These are phyloP conservation scores for Eospalax fontanierii DNA, from an alignment of 2,797 vertebrate genomes.

Conservation along the genomic window DNA sequence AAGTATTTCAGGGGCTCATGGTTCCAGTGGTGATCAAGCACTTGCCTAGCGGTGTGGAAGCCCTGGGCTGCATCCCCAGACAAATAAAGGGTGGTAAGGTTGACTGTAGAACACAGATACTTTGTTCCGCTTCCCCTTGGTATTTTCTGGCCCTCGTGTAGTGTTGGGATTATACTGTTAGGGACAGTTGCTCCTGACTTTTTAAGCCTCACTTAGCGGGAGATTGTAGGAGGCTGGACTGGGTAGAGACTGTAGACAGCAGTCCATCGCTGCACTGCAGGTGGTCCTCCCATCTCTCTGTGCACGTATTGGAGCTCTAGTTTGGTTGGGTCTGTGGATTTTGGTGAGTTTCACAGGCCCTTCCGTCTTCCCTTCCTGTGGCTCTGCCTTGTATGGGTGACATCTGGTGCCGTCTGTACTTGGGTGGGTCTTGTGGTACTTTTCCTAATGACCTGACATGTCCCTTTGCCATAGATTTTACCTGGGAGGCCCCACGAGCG, in stretches of 20 bases:
- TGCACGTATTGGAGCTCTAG: neutral
- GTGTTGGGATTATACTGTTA: neutral
- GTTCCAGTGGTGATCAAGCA: neutral
- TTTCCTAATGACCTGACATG: neutral
- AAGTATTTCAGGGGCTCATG: neutral
- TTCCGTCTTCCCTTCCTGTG: neutral
- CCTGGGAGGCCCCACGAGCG: slow-evolving; percentile 97
- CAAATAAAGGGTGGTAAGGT: neutral
- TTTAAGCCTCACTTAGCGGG: too few relatives aligned
- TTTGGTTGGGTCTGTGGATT: too few relatives aligned
- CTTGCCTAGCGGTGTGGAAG: neutral
- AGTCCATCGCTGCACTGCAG: neutral
- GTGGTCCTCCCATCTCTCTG: neutral
- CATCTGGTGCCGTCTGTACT: accelerated
- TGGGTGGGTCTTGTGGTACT: accelerated
- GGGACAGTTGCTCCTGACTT: neutral
- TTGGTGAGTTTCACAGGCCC: neutral
- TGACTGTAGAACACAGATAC: neutral
- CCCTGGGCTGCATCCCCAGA: neutral
- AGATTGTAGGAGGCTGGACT: neutral
- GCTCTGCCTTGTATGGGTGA: accelerated
- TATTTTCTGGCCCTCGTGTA: neutral
- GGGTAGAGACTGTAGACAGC: neutral
- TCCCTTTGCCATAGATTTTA: slow-evolving; percentile 93
- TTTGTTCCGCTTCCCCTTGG: neutral